Evolutionary conservation across 2,797 vertebrate species (phyloP), one percentile per base, ranked within the genome.

Genomic region (Parauchenoglanis ngamensis): DNA sequence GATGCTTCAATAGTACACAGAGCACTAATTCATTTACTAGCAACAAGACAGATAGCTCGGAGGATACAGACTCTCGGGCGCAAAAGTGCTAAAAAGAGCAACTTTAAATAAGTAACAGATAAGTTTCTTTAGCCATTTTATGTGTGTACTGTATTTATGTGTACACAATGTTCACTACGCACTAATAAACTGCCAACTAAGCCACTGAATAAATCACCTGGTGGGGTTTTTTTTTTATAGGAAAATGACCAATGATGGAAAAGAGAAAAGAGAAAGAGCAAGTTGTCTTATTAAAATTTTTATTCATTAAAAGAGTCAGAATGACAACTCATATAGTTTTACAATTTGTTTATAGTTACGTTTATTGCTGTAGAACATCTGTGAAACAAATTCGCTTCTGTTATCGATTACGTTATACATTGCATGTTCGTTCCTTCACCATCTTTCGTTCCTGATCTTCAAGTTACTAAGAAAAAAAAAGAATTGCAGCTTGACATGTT

Each of bases 1-100:
- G 83, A 88, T 91, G 88, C 88, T 91, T 93, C 91, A 91, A 91
- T 90, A 92, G 88, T 83, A 85, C 91, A 90, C 84, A 87, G 63
- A 91, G 88, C 85, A 88, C 76, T n/a, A 84, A 90, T 94, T 91
- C 87, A 88, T 91, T 85, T 80, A 87, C 83, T 35, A 87, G 46
- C 89, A 86, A 73, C 80, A 84, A 87, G 78, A 87, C 68, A 56
- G 82, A 75, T 57, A 63, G 85, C 31, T 19, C 23, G 6, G 80
- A 85, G 88, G 83, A 67, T n/a, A 46, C 31, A 6, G 52, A 35
- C 44, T 28, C 13, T 76, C 23, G 54, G 11, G 35, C 35, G 56
- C 61, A 46, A 40, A 2, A 44, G 83, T 7, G n/a, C 31, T 31
- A 67, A 76, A 65, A 28, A 57, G 52, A 68, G 19, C 17, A 44